Evolutionary conservation across 2,888 invertebrate species (phyloP).

Genomic region (Drosophila antonietae): DNA sequence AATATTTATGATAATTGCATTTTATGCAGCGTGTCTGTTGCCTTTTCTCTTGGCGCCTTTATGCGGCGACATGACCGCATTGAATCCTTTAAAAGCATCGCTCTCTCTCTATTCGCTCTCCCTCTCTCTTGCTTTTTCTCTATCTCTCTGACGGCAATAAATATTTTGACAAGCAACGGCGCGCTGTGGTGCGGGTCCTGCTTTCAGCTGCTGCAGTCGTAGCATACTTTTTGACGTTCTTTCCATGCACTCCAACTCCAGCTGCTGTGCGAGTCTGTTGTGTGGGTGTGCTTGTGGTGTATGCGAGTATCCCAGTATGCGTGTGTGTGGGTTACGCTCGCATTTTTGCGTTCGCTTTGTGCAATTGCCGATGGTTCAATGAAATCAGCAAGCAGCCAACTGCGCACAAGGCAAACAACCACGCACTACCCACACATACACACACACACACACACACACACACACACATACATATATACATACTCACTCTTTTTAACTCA

Average conservation of each 20-base stretch:
- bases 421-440: conserved; percentile 5
- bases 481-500: background rate
- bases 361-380: conserved; percentile 70
- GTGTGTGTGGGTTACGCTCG: conserved; percentile 18
- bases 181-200: conserved; percentile 19
- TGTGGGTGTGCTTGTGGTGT: conserved; percentile 8
- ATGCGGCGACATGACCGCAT: conserved; percentile 63
- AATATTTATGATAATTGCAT: conserved; percentile 81
- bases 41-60: conserved; percentile 39
- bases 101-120: conserved; percentile 9
- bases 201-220: conserved; percentile 39
- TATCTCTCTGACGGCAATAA: conserved; percentile 29
- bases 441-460: conserved; percentile 3
- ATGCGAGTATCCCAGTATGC: conserved; percentile 1
- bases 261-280: conserved; percentile 11
- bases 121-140: background rate
- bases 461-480: too few species aligned
- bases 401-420: conserved; percentile 30
- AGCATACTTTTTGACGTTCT: conserved; percentile 66
- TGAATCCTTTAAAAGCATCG: conserved; percentile 73
- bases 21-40: conserved; percentile 65
- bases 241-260: conserved; percentile 34
- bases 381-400: conserved; percentile 60
- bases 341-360: conserved; percentile 59
- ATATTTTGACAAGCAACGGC: conserved; percentile 57